Conservation (phyloP, 2,888 invertebrate genomes). For the Diarsia mendica region DNA sequence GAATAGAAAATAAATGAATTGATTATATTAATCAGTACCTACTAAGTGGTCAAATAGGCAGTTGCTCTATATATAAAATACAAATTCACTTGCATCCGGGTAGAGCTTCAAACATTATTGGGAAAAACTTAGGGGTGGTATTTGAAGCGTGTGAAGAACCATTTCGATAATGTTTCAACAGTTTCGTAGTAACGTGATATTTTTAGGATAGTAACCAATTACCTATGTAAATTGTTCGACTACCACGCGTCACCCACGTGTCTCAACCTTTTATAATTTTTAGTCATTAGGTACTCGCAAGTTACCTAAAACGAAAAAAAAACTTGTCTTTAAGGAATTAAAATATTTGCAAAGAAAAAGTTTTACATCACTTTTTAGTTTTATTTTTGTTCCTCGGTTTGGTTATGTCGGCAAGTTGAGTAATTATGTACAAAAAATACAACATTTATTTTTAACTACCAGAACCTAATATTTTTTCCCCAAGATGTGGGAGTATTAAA, state of each 20-base stretch:
- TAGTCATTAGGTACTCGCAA: neutral
- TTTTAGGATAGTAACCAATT: neutral
- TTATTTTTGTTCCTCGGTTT: slow-evolving; percentile 30
- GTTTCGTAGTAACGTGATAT: neutral
- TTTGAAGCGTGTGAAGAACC: too few species aligned
- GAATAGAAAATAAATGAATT: too few species aligned
- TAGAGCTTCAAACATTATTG: too few species aligned
- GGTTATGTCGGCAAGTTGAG: slow-evolving; percentile 5
- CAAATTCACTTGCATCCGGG: too few species aligned
- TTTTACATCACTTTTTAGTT: neutral
- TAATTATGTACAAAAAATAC: slow-evolving; percentile 4
- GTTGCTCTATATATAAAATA: too few species aligned
- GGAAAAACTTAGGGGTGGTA: too few species aligned
- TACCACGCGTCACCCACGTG: slow-evolving; percentile 23
- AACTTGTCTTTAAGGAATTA: slow-evolving; percentile 3
- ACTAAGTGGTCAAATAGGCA: too few species aligned
- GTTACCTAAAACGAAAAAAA: neutral
- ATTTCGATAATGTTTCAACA: too few species aligned
- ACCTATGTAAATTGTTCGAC: slow-evolving; percentile 2
- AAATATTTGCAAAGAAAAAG: slow-evolving; percentile 22
- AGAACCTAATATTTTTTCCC: slow-evolving; percentile 10
- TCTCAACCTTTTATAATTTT: neutral
- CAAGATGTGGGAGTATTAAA: neutral
- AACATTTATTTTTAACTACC: slow-evolving; percentile 9
- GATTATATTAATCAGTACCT: too few species aligned